Evolutionary conservation across 2,888 invertebrate genomes (phyloP).

Genomic region (Drosophila mettleri): DNA sequence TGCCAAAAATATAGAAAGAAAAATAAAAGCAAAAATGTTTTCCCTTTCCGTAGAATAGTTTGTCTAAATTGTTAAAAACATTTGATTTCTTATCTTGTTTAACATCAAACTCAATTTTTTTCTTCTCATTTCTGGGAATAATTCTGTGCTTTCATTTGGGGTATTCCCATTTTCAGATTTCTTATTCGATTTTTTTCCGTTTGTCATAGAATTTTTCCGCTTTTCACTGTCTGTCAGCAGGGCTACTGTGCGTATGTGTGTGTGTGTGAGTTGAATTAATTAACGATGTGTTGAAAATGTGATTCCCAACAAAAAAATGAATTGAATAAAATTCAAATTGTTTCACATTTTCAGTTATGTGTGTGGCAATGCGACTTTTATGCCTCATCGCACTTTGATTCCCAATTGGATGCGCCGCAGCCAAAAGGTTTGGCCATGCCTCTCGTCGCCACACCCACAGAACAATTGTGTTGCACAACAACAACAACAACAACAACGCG

Average conservation of each 20-base stretch:
- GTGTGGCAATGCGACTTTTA: conserved; percentile 30
- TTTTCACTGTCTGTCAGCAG: conserved; percentile 26
- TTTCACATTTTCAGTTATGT: conserved; percentile 57
- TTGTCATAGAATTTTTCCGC: conserved; percentile 26
- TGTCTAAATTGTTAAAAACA: conserved; percentile 21
- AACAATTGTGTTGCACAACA: conserved; percentile 43
- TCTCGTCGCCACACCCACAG: conserved; percentile 58
- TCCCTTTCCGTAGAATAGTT: conserved; percentile 7
- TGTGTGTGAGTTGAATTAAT: conserved; percentile 26
- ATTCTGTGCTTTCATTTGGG: conserved; percentile 13
- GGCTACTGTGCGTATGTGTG: conserved; percentile 12
- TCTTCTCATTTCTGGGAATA: conserved; percentile 3
- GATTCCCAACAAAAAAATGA: conserved; percentile 35
- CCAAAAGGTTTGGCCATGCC: conserved; percentile 42
- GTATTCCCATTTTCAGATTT: conserved; percentile 20
- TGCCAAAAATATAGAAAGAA: conserved; percentile 5
- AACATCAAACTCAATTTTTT: conserved; percentile 21
- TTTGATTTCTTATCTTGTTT: conserved; percentile 43
- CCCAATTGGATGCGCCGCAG: conserved; percentile 5
- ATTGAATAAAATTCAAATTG: conserved; percentile 49
- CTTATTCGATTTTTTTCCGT: conserved; percentile 6
- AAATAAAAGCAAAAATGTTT: not conserved
- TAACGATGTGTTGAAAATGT: conserved; percentile 72
- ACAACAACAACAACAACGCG: conserved; percentile 27
- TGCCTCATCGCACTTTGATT: conserved; percentile 38